Base-by-base conservation (phyloP, 2,888 invertebrate species). In the Mythimna pallens region DNA sequence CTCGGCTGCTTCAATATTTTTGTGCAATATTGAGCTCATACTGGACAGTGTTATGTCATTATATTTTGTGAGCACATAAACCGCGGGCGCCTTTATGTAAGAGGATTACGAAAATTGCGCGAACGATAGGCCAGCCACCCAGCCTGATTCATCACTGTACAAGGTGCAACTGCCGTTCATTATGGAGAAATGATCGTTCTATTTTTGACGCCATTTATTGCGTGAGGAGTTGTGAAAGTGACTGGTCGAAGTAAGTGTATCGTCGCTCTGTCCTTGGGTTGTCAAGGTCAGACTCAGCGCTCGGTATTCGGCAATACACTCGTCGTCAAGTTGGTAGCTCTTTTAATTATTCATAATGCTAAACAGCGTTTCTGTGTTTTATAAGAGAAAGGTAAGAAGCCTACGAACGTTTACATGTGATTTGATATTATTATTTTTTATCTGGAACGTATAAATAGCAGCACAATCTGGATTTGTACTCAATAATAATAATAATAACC, bases 81-180 rank as follows among this genome's bases (percentile, higher is more conserved):
- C 77, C 55, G 65, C 65, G 12, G 61, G 57, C 73, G 68, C 65
- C 43, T 81, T 87, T 86, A 87, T 85, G 70, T 87, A 86, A 87
- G 82, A 78, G 73, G 68, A 82, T 87, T 86, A 85, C 87, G 86
- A 86, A 86, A 85, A 87, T 72, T 62, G 71, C 68, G 63, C 70
- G 68, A 73, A 70, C 74, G 75, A 77, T 81, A 81, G 73, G 65
- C 80, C 54, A 73, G 61, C 52, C 61, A 52, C 76, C 52, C 61
- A 52, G 78, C 43, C 62, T 75, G 79, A 84, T 84, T 77, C 83
- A 83, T 70, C 59, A 66, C 50, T 81, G 67, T 76, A 67, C 20
- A 9, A 43, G n/a, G 68, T 65, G 66, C 70, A 30, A 30, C 59
- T 36, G 70, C 52, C 59, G 62, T 64, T 69, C 74, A 71, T 72